A percentile compares a stretch with the other conserved stretches of the same genome.
phyloP scores from a whole-genome alignment of 1,140 invertebrate genomes.

The Drosophila nigrodunni region DNA sequence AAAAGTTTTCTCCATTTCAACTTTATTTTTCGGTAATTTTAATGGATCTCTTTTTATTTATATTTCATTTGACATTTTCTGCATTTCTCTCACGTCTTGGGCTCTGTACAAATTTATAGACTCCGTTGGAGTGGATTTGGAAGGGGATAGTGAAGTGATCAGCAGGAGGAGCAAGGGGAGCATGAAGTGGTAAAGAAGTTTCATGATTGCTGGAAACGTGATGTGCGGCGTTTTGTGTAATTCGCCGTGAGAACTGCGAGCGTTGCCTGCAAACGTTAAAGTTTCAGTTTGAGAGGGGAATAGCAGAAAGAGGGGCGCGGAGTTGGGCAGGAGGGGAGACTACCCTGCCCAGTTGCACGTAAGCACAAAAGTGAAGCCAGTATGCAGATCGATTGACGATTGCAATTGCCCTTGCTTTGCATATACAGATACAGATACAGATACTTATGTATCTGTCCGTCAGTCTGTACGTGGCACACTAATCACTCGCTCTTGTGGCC shows the following conservation, averaged over 20 bases:
- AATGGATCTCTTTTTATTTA: conserved; percentile 47
- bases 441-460: not conserved
- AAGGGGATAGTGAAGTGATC: conserved; percentile 5
- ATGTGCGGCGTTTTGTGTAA: conserved; percentile 81
- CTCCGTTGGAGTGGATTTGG: conserved; percentile 40
- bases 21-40: conserved; percentile 55
- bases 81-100: conserved; percentile 77
- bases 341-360: conserved; percentile 26
- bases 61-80: conserved; percentile 59
- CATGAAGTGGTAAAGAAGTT: conserved; percentile 3
- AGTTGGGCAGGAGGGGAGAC: not conserved
- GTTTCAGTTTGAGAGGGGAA: conserved; percentile 53
- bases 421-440: not conserved
- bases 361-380: conserved; percentile 4
- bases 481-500: conserved; percentile 52
- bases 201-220: conserved; percentile 75
- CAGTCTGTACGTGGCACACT: conserved; percentile 15
- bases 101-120: conserved; percentile 67
- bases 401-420: conserved; percentile 11
- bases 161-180: not conserved
- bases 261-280: conserved; percentile 59
- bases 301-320: not conserved
- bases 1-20: conserved; percentile 30
- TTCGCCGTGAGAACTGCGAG: conserved; percentile 76
- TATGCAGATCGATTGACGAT: conserved; percentile 48